These are phyloP conservation scores for Haliclona indistincta DNA, from an alignment of 37 sponge, comb jelly and placozoan genomes.

Conservation along the genomic window DNA sequence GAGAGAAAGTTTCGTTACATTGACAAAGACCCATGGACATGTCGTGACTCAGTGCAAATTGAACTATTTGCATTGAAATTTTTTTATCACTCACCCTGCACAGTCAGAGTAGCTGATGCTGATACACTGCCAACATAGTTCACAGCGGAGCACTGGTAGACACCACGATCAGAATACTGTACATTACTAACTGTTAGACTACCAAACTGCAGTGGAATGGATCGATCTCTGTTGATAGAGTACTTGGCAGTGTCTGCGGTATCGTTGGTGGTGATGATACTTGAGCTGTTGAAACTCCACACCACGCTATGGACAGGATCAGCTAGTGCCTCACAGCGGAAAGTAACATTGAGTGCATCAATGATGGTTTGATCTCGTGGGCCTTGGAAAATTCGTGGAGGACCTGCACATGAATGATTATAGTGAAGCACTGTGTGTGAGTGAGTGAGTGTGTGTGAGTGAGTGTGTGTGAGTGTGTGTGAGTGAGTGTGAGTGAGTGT, in stretches of 20 bases:
- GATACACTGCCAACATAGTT: slow-evolving; percentile 27
- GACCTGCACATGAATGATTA: slow-evolving; percentile 33
- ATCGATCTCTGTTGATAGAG: neutral
- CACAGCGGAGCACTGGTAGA: slow-evolving; percentile 45
- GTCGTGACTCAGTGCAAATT: too few species aligned
- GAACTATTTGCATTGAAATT: neutral
- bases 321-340: slow-evolving; percentile 50
- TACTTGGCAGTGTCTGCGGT: slow-evolving; percentile 21
- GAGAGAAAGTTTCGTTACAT: neutral
- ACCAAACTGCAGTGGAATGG: slow-evolving; percentile 29
- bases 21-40: neutral
- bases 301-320: slow-evolving; percentile 35
- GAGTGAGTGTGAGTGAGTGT: too few species aligned
- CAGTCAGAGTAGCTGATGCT: slow-evolving; percentile 42
- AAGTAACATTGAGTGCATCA: slow-evolving; percentile 27
- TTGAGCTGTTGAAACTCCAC: slow-evolving; percentile 35
- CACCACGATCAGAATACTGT: slow-evolving; percentile 58
- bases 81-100: slow-evolving; percentile 62
- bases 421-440: neutral
- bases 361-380: slow-evolving; percentile 40
- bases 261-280: neutral
- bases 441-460: too few species aligned
- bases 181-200: slow-evolving; percentile 41
- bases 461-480: too few species aligned
- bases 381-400: slow-evolving; percentile 31